Conservation (phyloP, 2,113 vertebrate genomes). For the Irena cyanogastra region DNA sequence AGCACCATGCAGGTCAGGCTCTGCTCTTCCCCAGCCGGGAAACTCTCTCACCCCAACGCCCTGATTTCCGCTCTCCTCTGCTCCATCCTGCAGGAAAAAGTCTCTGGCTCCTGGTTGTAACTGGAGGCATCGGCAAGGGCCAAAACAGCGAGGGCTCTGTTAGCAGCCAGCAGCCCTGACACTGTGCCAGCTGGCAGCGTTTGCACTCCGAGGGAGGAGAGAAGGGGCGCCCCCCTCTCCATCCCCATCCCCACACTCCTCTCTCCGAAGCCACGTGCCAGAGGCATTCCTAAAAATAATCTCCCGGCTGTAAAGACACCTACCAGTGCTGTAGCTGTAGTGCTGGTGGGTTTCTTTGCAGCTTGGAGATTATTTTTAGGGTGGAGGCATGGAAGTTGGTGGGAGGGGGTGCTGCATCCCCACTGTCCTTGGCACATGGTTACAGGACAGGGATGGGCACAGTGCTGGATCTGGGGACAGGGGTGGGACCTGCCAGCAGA, state of each 20-base stretch:
- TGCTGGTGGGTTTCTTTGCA: neutral
- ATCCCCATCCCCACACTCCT: neutral
- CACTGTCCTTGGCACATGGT: neutral
- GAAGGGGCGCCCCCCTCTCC: neutral
- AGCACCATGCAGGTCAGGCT: neutral
- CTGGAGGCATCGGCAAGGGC: constrained; percentile 7
- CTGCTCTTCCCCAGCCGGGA: neutral
- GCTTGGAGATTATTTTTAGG: neutral
- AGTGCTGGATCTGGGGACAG: neutral
- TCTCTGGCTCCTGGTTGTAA: constrained; percentile 10
- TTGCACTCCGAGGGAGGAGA: neutral
- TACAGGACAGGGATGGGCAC: neutral
- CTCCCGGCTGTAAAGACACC: neutral
- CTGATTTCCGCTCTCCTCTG: neutral
- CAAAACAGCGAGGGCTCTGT: constrained; percentile 55
- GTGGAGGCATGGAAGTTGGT: neutral
- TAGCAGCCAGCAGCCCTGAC: constrained; percentile 17
- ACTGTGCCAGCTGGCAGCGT: neutral
- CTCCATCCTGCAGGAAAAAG: neutral
- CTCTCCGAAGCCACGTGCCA: neutral
- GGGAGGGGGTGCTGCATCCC: neutral
- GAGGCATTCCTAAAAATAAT: constrained; percentile 57
- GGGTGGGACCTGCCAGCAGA: neutral
- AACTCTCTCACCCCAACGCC: neutral
- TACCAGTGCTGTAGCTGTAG: neutral